A percentile compares a stretch with the other conserved stretches of the same genome.
These are phyloP conservation scores for Diglossa cyanea DNA, from an alignment of 2,797 vertebrate species.

Conservation along the genomic window DNA sequence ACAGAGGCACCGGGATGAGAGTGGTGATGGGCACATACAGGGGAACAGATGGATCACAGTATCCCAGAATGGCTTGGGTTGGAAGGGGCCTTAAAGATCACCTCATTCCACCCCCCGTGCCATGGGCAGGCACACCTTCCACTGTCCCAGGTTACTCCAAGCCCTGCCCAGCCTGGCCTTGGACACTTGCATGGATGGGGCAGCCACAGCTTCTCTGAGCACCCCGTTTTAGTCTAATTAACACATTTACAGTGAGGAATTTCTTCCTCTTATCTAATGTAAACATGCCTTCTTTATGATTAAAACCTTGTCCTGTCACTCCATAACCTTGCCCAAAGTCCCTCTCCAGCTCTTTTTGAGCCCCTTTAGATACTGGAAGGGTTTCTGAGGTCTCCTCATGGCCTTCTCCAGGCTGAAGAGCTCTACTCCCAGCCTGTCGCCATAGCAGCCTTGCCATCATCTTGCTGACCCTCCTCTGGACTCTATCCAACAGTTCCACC, in stretches of 20 bases:
- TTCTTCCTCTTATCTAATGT: background rate
- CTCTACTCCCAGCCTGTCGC: background rate
- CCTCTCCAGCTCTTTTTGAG: background rate
- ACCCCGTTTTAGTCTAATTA: too few species aligned
- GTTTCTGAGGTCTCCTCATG: background rate
- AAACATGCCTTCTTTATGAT: background rate
- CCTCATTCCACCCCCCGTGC: too few species aligned
- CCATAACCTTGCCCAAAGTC: background rate
- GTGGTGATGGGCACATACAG: too few species aligned
- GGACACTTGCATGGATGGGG: too few species aligned
- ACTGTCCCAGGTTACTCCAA: too few species aligned
- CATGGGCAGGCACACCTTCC: too few species aligned
- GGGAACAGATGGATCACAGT: too few species aligned
- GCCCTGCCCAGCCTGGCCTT: too few species aligned
- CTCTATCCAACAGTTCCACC: background rate
- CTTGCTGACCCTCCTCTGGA: background rate
- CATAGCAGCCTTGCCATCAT: rapidly evolving
- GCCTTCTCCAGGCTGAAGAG: background rate
- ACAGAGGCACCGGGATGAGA: too few species aligned
- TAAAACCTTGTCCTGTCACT: background rate
- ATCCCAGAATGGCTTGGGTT: too few species aligned
- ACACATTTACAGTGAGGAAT: background rate
- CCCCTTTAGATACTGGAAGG: background rate
- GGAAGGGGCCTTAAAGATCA: too few species aligned
- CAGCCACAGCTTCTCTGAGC: too few species aligned